Base-by-base conservation (phyloP, 2,797 vertebrate genomes). In the Hephaestus fuliginosus region DNA sequence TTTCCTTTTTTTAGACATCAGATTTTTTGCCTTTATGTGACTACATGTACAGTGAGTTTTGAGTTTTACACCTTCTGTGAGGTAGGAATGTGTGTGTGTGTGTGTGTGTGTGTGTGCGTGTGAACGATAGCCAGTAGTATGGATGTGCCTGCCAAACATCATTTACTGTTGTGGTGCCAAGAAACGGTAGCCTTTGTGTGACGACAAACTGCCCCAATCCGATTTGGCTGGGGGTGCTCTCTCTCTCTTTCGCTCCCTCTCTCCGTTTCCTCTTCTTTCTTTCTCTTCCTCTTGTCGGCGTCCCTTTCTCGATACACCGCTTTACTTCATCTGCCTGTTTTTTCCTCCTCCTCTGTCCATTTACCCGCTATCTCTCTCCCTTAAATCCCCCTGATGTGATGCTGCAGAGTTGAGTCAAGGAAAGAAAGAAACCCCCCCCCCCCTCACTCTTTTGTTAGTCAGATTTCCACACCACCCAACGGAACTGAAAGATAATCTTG, bases 91-190 rank as follows among this genome's bases (percentile, higher is more conserved):
- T 33, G 30, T 33, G 30, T 33, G 74, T 57, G 33, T 51, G n/a
- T 2, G 76, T 74, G 74, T 79, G 71, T 87, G 51, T 82, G 78
- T 81, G 73, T 84, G 66, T 58, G 22, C 80, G 74, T 84, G 81
- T 80, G 83, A 70, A 70, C 56, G 66, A 76, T 78, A 81, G 83
- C 86, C 86, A 86, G 76, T 88, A 87, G 70, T 82, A 72, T 80
- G 75, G 76, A 75, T 79, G 64, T 52, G 81, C 76, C 82, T 91
- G 92, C 92, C 93, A 94, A 93, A 93, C 91, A 90, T 89, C 71
- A 84, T 89, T 90, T 86, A 88, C 80, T 89, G 80, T 89, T 89
- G 87, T 83, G 74, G 63, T 86, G 92, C 90, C 90, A 93, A 81
- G 65, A 85, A 91, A 80, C 53, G 57, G 79, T 79, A 86, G 89